Evolutionary conservation across 2,113 vertebrate genomes (phyloP).

Genomic region (Oreochromis spilurus): DNA sequence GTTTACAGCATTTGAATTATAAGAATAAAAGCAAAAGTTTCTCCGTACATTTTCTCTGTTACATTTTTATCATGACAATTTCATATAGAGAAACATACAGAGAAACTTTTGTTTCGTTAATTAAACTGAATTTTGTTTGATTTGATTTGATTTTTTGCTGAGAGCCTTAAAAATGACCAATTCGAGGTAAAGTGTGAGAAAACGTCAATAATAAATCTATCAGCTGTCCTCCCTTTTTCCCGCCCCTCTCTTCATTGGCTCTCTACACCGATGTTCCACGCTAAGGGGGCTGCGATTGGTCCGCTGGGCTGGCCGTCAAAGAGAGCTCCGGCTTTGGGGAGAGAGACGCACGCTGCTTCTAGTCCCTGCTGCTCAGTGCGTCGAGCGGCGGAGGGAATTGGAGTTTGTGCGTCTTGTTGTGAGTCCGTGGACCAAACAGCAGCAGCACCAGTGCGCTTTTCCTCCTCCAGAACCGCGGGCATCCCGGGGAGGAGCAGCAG

Average conservation of each 20-base stretch:
- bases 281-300: constrained; percentile 44
- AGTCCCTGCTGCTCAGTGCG: constrained; percentile 42
- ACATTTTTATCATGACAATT: background rate
- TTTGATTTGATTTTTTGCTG: rapidly evolving
- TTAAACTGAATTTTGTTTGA: background rate
- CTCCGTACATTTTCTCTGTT: background rate
- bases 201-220: background rate
- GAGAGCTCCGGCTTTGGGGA: background rate
- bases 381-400: constrained; percentile 31
- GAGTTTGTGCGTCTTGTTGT: constrained; percentile 32
- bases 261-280: background rate
- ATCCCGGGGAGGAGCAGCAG: constrained; percentile 16
- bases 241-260: constrained; percentile 48
- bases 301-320: constrained; percentile 28
- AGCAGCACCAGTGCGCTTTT: constrained; percentile 3
- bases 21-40: background rate
- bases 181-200: background rate
- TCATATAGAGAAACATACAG: background rate
- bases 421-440: constrained; percentile 49
- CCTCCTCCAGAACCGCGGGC: constrained; percentile 17
- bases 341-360: constrained; percentile 29
- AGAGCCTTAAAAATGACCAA: background rate
- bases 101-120: background rate
- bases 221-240: background rate
- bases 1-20: background rate